These are phyloP conservation scores for Catharus bicknelli DNA, from an alignment of 2,113 vertebrate species.

Conservation along the genomic window DNA sequence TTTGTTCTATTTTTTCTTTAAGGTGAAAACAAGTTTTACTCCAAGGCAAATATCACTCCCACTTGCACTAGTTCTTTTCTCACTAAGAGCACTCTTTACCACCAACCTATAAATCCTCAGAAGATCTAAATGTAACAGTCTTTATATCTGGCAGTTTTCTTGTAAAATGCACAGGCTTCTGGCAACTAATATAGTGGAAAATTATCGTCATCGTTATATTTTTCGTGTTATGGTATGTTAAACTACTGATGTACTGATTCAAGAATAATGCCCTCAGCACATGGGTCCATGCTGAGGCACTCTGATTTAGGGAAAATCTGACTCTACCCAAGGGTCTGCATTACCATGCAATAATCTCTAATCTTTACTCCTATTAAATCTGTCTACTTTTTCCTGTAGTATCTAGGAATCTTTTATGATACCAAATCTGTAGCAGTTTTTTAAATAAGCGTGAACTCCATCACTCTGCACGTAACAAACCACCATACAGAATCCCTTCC, in stretches of 20 bases:
- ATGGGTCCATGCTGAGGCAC: background rate
- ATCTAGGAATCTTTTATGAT: background rate
- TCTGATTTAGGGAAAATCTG: background rate
- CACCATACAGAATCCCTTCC: background rate
- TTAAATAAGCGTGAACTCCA: background rate
- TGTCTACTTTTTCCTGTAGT: background rate
- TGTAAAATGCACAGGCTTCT: background rate
- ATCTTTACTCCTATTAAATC: background rate
- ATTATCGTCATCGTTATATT: background rate
- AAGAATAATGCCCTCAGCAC: background rate
- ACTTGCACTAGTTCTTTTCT: background rate
- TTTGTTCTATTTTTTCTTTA: background rate
- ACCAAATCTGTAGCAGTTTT: background rate
- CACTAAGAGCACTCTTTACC: background rate
- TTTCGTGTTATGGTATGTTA: slow-evolving; percentile 44
- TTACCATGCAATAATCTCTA: background rate
- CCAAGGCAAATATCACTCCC: background rate
- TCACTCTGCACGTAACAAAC: background rate
- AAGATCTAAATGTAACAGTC: slow-evolving; percentile 3
- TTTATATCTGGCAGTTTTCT: background rate
- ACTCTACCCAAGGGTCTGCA: background rate
- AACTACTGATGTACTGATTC: slow-evolving; percentile 20
- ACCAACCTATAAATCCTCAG: background rate
- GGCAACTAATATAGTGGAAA: slow-evolving; percentile 15
- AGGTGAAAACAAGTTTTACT: slow-evolving; percentile 11